These are phyloP conservation scores for Ptiloglossa arizonensis DNA, from an alignment of 1,140 invertebrate genomes.

Conservation along the genomic window DNA sequence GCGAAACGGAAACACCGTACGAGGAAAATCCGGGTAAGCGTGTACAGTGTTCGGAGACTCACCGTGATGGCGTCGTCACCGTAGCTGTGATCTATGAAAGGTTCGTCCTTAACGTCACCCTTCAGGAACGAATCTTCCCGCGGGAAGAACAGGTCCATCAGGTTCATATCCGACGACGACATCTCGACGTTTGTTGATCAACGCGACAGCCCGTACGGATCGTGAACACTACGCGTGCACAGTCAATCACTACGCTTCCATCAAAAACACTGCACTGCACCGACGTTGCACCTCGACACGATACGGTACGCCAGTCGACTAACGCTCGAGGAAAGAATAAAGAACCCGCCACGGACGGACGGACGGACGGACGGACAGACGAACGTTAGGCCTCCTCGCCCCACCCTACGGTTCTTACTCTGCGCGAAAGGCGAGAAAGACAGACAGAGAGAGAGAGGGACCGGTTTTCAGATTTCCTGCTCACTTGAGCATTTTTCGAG, in stretches of 20 bases:
- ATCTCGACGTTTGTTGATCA: constrained; percentile 8
- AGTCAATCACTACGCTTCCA: constrained; percentile 14
- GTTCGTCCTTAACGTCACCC: constrained; percentile 66
- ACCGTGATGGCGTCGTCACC: constrained; percentile 65
- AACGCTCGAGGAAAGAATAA: constrained; percentile 1
- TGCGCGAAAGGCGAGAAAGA: not conserved
- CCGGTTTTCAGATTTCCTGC: not conserved
- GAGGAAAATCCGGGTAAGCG: too few species aligned
- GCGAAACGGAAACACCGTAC: too few species aligned
- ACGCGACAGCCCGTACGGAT: not conserved
- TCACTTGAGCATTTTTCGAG: not conserved
- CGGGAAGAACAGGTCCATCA: constrained; percentile 70
- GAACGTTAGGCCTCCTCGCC: constrained; percentile 21
- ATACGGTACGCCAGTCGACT: constrained; percentile 20
- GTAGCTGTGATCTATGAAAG: constrained; percentile 64
- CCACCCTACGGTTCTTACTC: constrained; percentile 16
- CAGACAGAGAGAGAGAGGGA: not conserved
- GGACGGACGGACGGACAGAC: not conserved
- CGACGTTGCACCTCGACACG: constrained; percentile 17
- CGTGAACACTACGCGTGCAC: not conserved
- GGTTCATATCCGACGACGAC: constrained; percentile 62
- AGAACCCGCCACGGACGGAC: constrained; percentile 9
- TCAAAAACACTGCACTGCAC: constrained; percentile 34
- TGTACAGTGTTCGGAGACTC: constrained; percentile 43
- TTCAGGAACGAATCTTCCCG: constrained; percentile 68